These are phyloP conservation scores for Noctua fimbriata DNA, from an alignment of 2,888 invertebrate genomes.

Conservation along the genomic window DNA sequence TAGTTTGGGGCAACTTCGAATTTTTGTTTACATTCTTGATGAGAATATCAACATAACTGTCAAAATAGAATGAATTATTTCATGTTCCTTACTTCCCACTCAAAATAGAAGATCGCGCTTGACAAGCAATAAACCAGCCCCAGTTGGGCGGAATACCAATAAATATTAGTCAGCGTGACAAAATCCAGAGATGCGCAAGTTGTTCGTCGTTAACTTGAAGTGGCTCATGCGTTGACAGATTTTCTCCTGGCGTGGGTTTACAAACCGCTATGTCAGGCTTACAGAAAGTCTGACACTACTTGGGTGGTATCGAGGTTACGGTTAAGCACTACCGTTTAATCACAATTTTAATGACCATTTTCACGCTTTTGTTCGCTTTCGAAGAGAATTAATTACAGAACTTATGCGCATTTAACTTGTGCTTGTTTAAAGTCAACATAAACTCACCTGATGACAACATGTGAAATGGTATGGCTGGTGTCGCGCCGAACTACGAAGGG, in stretches of 20 bases:
- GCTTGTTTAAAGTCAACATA: conserved; percentile 1
- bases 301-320: conserved; percentile 65
- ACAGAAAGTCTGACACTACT: conserved; percentile 56
- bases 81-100: conserved; percentile 69
- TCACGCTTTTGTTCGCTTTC: conserved; percentile 11
- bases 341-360: conserved; percentile 27
- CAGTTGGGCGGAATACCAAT: conserved; percentile 72
- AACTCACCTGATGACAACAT: conserved; percentile 95
- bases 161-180: conserved; percentile 69
- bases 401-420: not conserved
- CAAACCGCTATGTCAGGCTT: conserved; percentile 67
- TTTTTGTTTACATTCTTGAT: conserved; percentile 59
- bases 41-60: conserved; percentile 46
- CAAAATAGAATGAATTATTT: conserved; percentile 63
- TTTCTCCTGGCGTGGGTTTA: conserved; percentile 68
- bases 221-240: conserved; percentile 75
- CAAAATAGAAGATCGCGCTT: conserved; percentile 68
- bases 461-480: conserved; percentile 92
- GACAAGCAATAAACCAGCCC: conserved; percentile 76
- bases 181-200: conserved; percentile 74
- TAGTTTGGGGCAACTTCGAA: conserved; percentile 66
- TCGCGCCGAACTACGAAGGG: conserved; percentile 96
- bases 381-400: conserved; percentile 7
- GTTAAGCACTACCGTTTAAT: conserved; percentile 25
- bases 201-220: conserved; percentile 71